phyloP scores from a whole-genome alignment of 1,140 invertebrate genomes.

The Microplitis mediator region DNA sequence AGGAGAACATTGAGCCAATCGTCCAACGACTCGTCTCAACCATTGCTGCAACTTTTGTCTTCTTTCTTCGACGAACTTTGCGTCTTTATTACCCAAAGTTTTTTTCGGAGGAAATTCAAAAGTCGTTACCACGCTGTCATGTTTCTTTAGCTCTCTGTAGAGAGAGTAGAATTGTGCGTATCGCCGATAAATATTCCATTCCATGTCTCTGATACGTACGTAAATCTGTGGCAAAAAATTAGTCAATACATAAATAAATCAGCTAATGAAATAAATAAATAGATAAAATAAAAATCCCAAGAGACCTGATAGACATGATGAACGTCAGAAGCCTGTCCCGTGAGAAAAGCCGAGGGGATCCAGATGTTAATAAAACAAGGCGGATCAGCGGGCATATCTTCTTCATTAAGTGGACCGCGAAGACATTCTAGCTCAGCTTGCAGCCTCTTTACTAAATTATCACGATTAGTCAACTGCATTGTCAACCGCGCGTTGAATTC shows the following conservation, averaged over 20 bases:
- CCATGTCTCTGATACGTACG: slow-evolving; percentile 81
- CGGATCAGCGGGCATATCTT: slow-evolving; percentile 55
- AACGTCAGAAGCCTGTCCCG: slow-evolving; percentile 74
- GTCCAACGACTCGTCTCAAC: slow-evolving; percentile 76
- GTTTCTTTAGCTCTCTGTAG: slow-evolving; percentile 81
- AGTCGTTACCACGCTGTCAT: slow-evolving; percentile 75
- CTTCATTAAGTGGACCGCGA: slow-evolving; percentile 68
- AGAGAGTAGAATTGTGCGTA: slow-evolving; percentile 89
- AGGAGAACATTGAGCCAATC: slow-evolving; percentile 70
- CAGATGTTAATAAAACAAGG: slow-evolving; percentile 81
- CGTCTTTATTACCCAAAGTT: slow-evolving; percentile 80
- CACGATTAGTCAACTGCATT: slow-evolving; percentile 58
- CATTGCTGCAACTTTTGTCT: slow-evolving; percentile 75
- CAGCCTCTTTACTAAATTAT: slow-evolving; percentile 69
- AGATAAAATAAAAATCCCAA: neutral
- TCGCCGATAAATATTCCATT: slow-evolving; percentile 92
- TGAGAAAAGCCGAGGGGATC: slow-evolving; percentile 89
- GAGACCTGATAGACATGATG: slow-evolving; percentile 89
- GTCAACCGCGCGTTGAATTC: slow-evolving; percentile 81
- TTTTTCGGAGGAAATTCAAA: slow-evolving; percentile 96
- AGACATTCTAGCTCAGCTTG: slow-evolving; percentile 73
- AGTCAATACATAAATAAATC: too few species aligned
- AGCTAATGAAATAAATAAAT: neutral
- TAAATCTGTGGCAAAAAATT: slow-evolving; percentile 69
- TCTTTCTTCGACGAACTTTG: slow-evolving; percentile 58